Base-by-base conservation (phyloP, 2,888 invertebrate species). In the Calliphora vomitoria region DNA sequence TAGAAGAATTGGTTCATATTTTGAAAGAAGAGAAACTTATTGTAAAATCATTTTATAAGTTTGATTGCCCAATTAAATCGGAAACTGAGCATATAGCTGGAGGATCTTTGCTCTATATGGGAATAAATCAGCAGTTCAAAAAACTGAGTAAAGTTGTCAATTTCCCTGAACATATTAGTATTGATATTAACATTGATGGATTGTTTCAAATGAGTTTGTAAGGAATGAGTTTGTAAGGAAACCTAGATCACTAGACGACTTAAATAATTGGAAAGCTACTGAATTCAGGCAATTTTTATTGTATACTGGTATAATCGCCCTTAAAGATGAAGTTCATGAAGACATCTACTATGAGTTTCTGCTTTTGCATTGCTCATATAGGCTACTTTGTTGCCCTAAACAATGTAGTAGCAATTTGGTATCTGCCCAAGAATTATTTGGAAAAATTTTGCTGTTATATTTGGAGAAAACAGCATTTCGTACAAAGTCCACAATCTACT, bases 341-440 rank as follows among this genome's bases (percentile, higher is more conserved):
- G 74, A 81, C 15, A 8, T 60, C 10, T 81, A 62, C 20, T 81
- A 71, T 38, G 72, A 18, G 2, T 72, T 81, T 66, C 31, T 82
- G 13, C 35, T 66, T 13, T 35, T 82, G 6, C 69, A 87, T 68
- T 53, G 84, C 64, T 1, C 81, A 44, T 82, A 81, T 66, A 20
- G 78, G 53, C 20, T 85, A 44, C 13, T 62, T n/a, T 60, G 69
- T 35, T 72, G n/a, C 62, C 60, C 74, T 53, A 44, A 81, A 31
- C 44, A 35, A 35, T 60, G 25, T 13, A 47, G 25, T 20, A 31
- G 15, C 38, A 85, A 80, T 68, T 58, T 78, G 53, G 74, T 87
- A n/a, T 88, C 86, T 85, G 83, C 86, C 25, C 64, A 88, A 62
- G 15, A 58, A 25, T 68, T 89, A 88, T 76, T 89, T 89, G 87